These are phyloP conservation scores for Tridacna gigas DNA, from an alignment of 2,888 invertebrate genomes.

Conservation along the genomic window DNA sequence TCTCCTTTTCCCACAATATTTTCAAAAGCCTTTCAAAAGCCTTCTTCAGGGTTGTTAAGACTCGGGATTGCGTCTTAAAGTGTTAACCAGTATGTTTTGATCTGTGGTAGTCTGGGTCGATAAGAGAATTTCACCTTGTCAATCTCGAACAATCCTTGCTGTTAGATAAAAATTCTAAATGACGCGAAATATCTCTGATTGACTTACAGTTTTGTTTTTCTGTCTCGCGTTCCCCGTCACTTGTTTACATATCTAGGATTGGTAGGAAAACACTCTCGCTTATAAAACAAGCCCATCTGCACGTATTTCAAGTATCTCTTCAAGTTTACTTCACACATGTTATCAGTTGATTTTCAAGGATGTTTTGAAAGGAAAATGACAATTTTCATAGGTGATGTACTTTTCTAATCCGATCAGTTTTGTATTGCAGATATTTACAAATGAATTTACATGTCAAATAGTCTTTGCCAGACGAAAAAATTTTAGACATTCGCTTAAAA, in stretches of 20 bases:
- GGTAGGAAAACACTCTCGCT: conserved; percentile 2
- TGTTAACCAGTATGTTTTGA: not conserved
- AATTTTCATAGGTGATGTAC: conserved; percentile 12
- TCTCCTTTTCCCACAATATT: not conserved
- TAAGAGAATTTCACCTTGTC: conserved; percentile 7
- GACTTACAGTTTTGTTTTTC: conserved; percentile 43
- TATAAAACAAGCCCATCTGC: not conserved
- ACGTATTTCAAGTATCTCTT: conserved; percentile 8
- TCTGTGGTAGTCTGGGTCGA: not conserved
- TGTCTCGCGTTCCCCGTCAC: not conserved
- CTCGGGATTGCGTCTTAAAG: not conserved
- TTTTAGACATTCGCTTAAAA: too few species aligned
- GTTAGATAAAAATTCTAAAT: conserved; percentile 15
- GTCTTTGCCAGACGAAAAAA: too few species aligned
- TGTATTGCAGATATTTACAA: too few species aligned
- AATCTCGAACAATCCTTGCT: not conserved
- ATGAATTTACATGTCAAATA: too few species aligned
- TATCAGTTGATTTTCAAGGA: not conserved
- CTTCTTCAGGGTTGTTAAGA: not conserved
- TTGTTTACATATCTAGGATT: conserved; percentile 29
- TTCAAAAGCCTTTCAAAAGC: not conserved
- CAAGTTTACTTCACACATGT: not conserved
- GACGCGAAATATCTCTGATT: conserved; percentile 28
- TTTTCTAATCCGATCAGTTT: too few species aligned
- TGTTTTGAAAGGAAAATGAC: conserved; percentile 14